Evolutionary conservation across 2,888 invertebrate genomes (phyloP).

Genomic region (Agrotis clavis): DNA sequence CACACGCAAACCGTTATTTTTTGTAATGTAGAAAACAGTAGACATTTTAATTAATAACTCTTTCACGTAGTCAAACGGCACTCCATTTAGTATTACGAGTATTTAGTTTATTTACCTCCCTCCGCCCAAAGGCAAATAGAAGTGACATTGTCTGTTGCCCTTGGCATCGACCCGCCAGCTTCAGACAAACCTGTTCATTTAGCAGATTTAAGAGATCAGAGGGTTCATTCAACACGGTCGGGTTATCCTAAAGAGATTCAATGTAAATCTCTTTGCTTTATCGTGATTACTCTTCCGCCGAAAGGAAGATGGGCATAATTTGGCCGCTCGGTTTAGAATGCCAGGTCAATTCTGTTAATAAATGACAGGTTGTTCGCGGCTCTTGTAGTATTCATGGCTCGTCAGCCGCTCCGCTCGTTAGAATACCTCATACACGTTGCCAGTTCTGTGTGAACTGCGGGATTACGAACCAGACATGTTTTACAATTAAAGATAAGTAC

Average conservation of each 20-base stretch:
- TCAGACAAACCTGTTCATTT: conserved; percentile 68
- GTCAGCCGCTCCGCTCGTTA: conserved; percentile 44
- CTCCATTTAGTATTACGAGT: conserved; percentile 64
- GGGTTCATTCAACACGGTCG: conserved; percentile 61
- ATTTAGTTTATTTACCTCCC: conserved; percentile 82
- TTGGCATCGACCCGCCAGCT: conserved; percentile 73
- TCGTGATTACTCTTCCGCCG: conserved; percentile 64
- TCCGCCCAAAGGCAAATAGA: conserved; percentile 83
- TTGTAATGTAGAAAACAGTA: conserved; percentile 30
- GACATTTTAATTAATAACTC: conserved; percentile 68
- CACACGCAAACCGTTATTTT: conserved; percentile 32
- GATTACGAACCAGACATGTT: conserved; percentile 38
- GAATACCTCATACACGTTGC: conserved; percentile 39
- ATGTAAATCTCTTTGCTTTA: conserved; percentile 68
- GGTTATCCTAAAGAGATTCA: conserved; percentile 64
- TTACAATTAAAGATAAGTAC: conserved; percentile 46
- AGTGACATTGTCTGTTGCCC: conserved; percentile 87
- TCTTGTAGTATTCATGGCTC: conserved; percentile 49
- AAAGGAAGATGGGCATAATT: conserved; percentile 56
- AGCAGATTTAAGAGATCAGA: conserved; percentile 66
- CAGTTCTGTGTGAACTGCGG: conserved; percentile 21
- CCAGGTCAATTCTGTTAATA: conserved; percentile 59
- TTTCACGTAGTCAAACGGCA: conserved; percentile 58
- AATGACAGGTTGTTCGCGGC: conserved; percentile 53
- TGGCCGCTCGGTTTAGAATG: conserved; percentile 50